These are phyloP conservation scores for Dasysyrphus tricinctus DNA, from an alignment of 2,888 invertebrate genomes.

Conservation along the genomic window DNA sequence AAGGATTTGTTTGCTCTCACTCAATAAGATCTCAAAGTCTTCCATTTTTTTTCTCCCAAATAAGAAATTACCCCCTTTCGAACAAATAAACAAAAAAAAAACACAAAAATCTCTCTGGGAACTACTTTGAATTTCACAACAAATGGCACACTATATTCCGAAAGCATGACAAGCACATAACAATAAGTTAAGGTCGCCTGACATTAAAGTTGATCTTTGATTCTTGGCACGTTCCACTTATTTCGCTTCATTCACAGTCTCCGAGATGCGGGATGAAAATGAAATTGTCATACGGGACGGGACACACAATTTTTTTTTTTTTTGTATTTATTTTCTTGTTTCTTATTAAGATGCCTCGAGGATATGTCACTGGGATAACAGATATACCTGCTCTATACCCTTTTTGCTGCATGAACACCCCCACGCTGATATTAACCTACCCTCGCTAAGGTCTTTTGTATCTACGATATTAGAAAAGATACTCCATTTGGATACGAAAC, in stretches of 20 bases:
- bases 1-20: constrained; percentile 24
- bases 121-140: constrained; percentile 33
- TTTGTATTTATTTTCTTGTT: constrained; percentile 42
- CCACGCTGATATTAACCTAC: constrained; percentile 12
- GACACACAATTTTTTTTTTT: constrained; percentile 13
- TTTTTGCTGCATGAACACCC: constrained; percentile 54
- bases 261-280: constrained; percentile 48
- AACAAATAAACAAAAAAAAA: constrained; percentile 13
- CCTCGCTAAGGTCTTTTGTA: constrained; percentile 1
- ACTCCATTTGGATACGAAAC: constrained; percentile 24
- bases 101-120: constrained; percentile 14
- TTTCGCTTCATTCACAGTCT: constrained; percentile 59
- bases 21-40: constrained; percentile 6
- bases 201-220: constrained; percentile 67
- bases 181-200: constrained; percentile 58
- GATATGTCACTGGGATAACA: constrained; percentile 69
- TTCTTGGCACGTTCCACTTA: constrained; percentile 72
- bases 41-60: neutral
- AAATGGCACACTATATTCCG: constrained; percentile 32
- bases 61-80: neutral
- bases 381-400: constrained; percentile 46
- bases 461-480: constrained; percentile 17
- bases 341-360: constrained; percentile 71
- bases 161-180: constrained; percentile 50
- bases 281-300: constrained; percentile 59